Conservation (phyloP, 23 tunicate species). For the Phallusia fumigata region DNA sequence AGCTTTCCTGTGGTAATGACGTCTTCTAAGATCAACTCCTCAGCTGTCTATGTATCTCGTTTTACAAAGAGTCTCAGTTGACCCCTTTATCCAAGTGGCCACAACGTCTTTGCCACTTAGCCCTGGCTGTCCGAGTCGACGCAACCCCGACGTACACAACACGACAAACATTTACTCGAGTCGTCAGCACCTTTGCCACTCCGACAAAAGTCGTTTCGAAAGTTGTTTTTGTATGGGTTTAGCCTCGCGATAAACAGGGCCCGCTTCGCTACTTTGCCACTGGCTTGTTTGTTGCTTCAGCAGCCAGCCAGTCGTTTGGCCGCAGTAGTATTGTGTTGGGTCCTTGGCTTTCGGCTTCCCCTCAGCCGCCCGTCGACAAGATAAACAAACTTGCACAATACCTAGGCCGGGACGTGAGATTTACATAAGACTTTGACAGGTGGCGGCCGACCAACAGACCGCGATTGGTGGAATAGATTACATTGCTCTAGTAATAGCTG, state of each 20-base stretch:
- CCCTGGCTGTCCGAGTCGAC: not conserved
- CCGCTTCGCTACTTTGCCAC: not conserved
- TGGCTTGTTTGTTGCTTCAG: not conserved
- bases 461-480: no score
- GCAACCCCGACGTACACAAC: not conserved
- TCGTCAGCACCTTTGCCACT: no score
- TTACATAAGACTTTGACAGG: not conserved
- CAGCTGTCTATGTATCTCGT: no score
- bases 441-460: no score
- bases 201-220: not conserved
- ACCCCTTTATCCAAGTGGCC: no score
- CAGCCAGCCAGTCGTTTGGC: not conserved
- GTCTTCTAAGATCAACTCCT: no score
- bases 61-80: no score
- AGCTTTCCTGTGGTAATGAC: no score
- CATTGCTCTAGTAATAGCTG: no score
- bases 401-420: not conserved
- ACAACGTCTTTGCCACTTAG: no score
- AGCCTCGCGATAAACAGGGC: not conserved
- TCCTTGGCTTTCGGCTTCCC: no score
- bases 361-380: no score
- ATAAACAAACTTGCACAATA: constrained; percentile 3
- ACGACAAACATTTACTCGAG: not conserved
- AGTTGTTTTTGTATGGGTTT: constrained; percentile 1
- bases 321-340: not conserved